phyloP scores from a whole-genome alignment of 2,888 invertebrate genomes.

The Drosophila flavopinicola region DNA sequence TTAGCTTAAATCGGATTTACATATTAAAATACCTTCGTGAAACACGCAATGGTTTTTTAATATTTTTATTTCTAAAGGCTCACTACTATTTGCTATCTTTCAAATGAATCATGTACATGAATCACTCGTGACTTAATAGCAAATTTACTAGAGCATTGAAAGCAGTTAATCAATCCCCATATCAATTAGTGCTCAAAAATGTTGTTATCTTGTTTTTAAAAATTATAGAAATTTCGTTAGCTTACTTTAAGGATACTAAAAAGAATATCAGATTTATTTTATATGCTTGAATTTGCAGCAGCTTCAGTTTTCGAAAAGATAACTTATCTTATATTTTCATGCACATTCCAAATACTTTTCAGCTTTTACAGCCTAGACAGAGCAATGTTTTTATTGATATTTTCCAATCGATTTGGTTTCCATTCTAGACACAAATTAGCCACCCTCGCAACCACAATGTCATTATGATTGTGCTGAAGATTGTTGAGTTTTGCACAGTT shows the following conservation, averaged over 20 bases:
- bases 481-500: conserved; percentile 22
- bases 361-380: conserved; percentile 32
- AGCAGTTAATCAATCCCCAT: too few species aligned
- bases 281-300: too few species aligned
- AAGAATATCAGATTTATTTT: too few species aligned
- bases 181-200: too few species aligned
- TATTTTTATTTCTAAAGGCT: neutral
- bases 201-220: too few species aligned
- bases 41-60: conserved; percentile 33
- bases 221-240: too few species aligned
- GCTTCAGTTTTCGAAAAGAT: neutral
- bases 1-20: conserved; percentile 30
- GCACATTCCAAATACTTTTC: neutral
- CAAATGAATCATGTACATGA: conserved; percentile 1
- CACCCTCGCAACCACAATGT: conserved; percentile 53
- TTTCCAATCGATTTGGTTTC: conserved; percentile 67
- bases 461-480: conserved; percentile 39
- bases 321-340: conserved; percentile 14
- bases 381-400: conserved; percentile 53
- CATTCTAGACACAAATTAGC: conserved; percentile 23
- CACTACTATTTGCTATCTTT: neutral
- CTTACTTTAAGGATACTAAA: too few species aligned
- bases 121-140: neutral
- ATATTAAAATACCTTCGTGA: conserved; percentile 45
- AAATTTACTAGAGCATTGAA: too few species aligned